Conservation (phyloP, 2,888 invertebrate genomes). For the Volucella inanis region DNA sequence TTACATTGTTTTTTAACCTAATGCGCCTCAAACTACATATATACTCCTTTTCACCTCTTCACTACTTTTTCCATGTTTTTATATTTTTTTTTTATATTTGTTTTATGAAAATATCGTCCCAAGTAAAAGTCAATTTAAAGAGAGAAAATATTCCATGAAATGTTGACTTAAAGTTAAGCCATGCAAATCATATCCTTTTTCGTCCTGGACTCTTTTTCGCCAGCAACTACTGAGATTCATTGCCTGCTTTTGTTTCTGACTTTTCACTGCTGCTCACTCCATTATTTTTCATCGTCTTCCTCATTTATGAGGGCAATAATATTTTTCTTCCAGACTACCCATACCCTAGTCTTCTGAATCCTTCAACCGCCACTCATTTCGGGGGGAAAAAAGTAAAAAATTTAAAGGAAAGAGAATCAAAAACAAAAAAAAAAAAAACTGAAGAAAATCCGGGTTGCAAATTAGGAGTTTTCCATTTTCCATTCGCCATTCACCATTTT, state of each 20-base stretch:
- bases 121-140: no score
- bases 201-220: not conserved
- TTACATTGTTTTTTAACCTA: no score
- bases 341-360: not conserved
- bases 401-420: not conserved
- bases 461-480: conserved; percentile 40
- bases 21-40: no score
- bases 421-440: not conserved
- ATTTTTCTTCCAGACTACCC: conserved; percentile 9
- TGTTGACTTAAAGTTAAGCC: conserved; percentile 21
- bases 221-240: not conserved
- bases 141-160: not conserved
- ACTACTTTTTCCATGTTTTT: no score
- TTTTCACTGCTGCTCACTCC: not conserved
- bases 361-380: not conserved
- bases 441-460: conserved; percentile 41
- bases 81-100: no score
- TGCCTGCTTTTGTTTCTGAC: conserved; percentile 2
- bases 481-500: not conserved
- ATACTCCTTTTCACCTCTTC: no score
- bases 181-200: conserved; percentile 31
- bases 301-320: not conserved
- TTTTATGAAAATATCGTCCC: no score
- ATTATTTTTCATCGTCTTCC: not conserved
- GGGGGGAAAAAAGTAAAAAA: not conserved